These are phyloP conservation scores for Pentalonia nigronervosa DNA, from an alignment of 1,140 invertebrate species.

Conservation along the genomic window DNA sequence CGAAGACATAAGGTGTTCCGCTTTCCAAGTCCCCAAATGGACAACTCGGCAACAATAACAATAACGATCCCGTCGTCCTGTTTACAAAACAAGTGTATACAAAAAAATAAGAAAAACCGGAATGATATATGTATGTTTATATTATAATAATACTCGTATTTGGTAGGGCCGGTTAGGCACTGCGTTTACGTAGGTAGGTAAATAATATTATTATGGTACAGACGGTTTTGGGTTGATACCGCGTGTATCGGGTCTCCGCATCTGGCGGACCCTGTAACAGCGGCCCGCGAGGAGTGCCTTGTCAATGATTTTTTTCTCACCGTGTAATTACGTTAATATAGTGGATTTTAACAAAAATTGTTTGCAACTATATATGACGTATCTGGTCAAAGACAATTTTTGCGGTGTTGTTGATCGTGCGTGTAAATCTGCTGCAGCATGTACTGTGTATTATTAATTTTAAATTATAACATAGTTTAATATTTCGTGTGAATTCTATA, in stretches of 20 bases:
- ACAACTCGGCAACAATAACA: neutral
- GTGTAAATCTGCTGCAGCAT: too few relatives aligned
- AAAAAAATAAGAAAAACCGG: neutral
- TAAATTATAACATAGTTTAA: neutral
- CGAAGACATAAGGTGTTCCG: neutral
- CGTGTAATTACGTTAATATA: too few relatives aligned
- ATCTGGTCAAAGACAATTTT: neutral
- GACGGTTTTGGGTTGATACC: neutral
- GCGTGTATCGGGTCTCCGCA: neutral
- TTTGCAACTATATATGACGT: neutral
- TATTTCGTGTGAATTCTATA: too few relatives aligned
- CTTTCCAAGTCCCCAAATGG: neutral
- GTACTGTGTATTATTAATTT: too few relatives aligned
- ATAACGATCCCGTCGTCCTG: neutral
- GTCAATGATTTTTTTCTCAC: neutral
- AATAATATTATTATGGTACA: too few relatives aligned
- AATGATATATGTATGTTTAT: neutral
- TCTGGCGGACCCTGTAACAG: too few relatives aligned
- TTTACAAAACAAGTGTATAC: slow-evolving; percentile 12
- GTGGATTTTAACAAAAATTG: neutral
- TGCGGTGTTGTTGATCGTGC: neutral
- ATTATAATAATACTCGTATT: neutral
- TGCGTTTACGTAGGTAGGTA: neutral
- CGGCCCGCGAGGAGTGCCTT: too few relatives aligned
- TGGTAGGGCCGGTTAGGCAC: too few relatives aligned